Evolutionary conservation across 2,113 vertebrate species (phyloP), one percentile per base, ranked within the genome.

Genomic region (Xiphorhynchus elegans): DNA sequence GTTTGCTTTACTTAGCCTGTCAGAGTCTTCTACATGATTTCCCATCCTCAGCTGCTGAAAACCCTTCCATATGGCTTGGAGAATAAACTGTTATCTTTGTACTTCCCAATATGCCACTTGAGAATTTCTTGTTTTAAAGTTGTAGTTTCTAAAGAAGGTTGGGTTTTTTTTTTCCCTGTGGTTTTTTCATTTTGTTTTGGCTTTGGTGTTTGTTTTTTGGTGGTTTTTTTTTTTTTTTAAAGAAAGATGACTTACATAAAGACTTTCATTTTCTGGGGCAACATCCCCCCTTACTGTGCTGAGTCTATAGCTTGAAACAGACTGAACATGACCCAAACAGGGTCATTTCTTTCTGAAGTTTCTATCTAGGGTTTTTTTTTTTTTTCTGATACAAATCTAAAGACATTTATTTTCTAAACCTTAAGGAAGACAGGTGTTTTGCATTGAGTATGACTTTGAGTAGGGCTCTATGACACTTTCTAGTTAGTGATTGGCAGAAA

Each of bases 41-140:
- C 62, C 44, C 60, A 55, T 50, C 70, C 68, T 81, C 55, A 78
- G 73, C 72, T 96, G 75, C 3, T 85, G 81, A 97, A 96, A 93
- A 70, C 7, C 46, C 46, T 92, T 91, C 93, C 95, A 95, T 96
- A 96, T 94, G 94, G 91, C 73, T 89, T 67, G 78, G 60, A 93
- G 77, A 93, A 82, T 85, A 93, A 97, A 95, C 93, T 86, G 85
- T 88, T 94, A 90, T 88, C 88, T 97, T 93, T 86, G 49, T 89
- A 74, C 86, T 93, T 94, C 62, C 79, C 95, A 93, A 59, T 89
- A 90, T 84, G 89, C 52, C 69, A 67, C 72, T 97, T 78, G 47
- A 62, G 37, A 90, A 92, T 81, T 89, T 67, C 75, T 93, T 83
- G 29, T 47, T 94, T 94, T 66, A 81, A 86, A 92, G 72, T 33